Percentiles rank a stretch among this genome's conserved stretches.
Evolutionary conservation across 2,797 vertebrate species (phyloP).

Genomic region (Spatula clypeata): DNA sequence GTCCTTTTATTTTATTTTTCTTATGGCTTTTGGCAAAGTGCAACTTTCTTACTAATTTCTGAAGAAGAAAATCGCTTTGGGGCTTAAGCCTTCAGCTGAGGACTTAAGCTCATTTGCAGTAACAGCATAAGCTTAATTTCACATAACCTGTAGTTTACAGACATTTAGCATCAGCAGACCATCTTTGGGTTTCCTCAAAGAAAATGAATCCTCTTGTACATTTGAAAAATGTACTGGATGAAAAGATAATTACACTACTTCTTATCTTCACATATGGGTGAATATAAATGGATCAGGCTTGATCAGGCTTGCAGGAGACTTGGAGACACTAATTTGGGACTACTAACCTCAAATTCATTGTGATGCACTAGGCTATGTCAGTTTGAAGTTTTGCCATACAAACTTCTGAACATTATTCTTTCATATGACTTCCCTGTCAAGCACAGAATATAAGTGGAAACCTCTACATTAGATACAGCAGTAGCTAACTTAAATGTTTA

Average conservation of each 20-base stretch:
- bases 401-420: not conserved
- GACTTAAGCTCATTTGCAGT: not conserved
- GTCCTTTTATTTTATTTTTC: not conserved
- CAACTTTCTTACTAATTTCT: not conserved
- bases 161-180: not conserved
- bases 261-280: rapidly evolving
- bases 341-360: not conserved
- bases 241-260: not conserved
- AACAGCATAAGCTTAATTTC: not conserved
- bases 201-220: not conserved
- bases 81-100: not conserved
- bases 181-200: not conserved
- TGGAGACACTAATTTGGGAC: not conserved
- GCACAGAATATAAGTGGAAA: not conserved
- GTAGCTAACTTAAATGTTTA: constrained; percentile 2
- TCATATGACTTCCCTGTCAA: not conserved
- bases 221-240: not conserved
- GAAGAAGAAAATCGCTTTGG: not conserved
- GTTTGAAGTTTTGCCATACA: not conserved
- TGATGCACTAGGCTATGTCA: not conserved
- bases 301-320: not conserved
- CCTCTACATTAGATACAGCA: not conserved
- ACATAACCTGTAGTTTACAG: not conserved
- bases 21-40: not conserved
- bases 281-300: not conserved